Evolutionary conservation across 2,113 vertebrate genomes (phyloP).

Genomic region (Chlorodrepanis virens): DNA sequence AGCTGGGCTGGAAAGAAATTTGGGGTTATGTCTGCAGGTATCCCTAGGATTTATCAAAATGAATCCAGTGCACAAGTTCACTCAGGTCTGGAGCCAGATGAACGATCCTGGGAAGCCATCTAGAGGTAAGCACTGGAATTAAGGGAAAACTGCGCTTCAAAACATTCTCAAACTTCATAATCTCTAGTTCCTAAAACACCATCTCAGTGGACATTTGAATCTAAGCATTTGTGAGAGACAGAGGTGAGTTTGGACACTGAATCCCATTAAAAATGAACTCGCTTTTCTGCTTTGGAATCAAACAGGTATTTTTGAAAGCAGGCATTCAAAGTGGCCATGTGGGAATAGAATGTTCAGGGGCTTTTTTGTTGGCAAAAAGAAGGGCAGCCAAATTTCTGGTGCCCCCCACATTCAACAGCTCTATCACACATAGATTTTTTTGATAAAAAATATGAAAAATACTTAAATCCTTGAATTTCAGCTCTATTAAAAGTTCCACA

Average conservation of each 20-base stretch:
- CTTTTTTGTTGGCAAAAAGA: not conserved
- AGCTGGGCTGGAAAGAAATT: not conserved
- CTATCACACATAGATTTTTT: not conserved
- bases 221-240: not conserved
- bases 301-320: not conserved
- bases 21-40: accelerated
- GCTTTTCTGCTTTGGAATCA: not conserved
- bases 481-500: not conserved
- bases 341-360: not conserved
- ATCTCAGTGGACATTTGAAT: not conserved
- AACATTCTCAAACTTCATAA: not conserved
- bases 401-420: not conserved
- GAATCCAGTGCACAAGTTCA: not conserved
- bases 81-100: not conserved
- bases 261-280: not conserved
- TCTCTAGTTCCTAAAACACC: not conserved
- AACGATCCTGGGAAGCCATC: constrained; percentile 69
- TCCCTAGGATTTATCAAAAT: not conserved
- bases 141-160: not conserved
- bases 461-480: not conserved
- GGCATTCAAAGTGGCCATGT: not conserved
- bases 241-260: not conserved
- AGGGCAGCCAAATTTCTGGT: not conserved
- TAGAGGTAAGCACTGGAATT: constrained; percentile 40
- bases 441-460: not conserved